Evolutionary conservation across 2,113 vertebrate species (phyloP).

Genomic region (Oophaga pumilio): DNA sequence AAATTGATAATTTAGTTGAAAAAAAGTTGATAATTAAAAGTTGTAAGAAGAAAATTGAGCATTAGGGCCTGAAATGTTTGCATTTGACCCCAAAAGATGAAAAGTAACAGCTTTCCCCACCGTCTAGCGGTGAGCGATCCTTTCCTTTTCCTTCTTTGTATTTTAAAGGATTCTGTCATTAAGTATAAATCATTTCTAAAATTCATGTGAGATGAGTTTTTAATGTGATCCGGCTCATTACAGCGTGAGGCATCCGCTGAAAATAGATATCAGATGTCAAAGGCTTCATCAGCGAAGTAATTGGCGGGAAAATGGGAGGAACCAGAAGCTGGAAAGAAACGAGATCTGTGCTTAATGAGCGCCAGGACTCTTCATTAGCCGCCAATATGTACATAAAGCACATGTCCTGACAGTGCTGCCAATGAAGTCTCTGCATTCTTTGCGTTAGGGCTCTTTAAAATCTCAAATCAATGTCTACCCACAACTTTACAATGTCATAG

Average conservation of each 20-base stretch:
- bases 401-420: background rate
- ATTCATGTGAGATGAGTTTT: background rate
- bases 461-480: background rate
- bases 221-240: conserved; percentile 14
- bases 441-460: no score
- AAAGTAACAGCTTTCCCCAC: background rate
- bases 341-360: conserved; percentile 18
- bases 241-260: background rate
- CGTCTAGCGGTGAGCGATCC: background rate
- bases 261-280: conserved; percentile 38
- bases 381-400: conserved; percentile 6
- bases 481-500: no score
- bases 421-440: background rate
- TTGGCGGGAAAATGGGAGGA: conserved; percentile 40
- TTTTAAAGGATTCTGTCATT: conserved; percentile 3
- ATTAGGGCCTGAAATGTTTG: no score
- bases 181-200: background rate
- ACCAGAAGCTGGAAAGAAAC: conserved; percentile 11
- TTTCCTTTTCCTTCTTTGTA: background rate
- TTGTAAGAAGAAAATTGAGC: no score
- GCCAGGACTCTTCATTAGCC: conserved; percentile 12
- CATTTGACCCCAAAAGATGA: background rate
- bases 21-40: no score
- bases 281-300: conserved; percentile 4
- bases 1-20: no score